Conservation (phyloP, 2,888 invertebrate genomes). For the Stictocephala bisonia region DNA sequence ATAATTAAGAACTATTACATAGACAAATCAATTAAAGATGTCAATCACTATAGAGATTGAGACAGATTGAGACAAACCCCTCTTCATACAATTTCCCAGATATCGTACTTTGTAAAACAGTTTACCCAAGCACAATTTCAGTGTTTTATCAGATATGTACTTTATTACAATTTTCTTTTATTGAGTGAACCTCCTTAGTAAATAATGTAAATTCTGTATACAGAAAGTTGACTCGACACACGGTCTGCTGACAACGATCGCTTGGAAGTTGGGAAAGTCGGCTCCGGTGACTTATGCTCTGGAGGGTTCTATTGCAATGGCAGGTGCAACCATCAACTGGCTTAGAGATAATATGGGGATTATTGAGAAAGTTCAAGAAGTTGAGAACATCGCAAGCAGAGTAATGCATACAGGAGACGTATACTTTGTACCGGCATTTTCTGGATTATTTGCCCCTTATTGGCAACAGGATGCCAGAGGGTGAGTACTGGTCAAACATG, state of each 20-base stretch:
- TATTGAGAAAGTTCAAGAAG: conserved; percentile 74
- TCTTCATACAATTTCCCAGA: no score
- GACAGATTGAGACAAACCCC: no score
- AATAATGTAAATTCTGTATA: not conserved
- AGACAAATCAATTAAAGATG: no score
- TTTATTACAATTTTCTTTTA: no score
- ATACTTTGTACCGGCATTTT: conserved; percentile 97
- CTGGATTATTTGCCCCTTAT: conserved; percentile 94
- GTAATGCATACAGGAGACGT: conserved; percentile 80
- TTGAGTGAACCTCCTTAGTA: no score
- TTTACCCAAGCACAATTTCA: no score
- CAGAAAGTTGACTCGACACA: conserved; percentile 86
- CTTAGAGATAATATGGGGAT: conserved; percentile 87
- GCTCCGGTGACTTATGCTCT: conserved; percentile 84
- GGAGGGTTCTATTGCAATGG: conserved; percentile 91
- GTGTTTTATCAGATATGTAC: no score
- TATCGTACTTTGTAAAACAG: no score
- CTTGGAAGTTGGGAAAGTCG: conserved; percentile 85
- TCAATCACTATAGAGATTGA: no score
- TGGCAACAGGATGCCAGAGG: conserved; percentile 95
- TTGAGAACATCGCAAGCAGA: conserved; percentile 73
- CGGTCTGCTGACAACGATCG: conserved; percentile 92
- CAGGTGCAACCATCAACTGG: conserved; percentile 92
- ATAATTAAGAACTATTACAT: no score
- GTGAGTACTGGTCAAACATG: conserved; percentile 64